Conservation (phyloP, 2,113 vertebrate genomes). For the Ariopsis seemanni region DNA sequence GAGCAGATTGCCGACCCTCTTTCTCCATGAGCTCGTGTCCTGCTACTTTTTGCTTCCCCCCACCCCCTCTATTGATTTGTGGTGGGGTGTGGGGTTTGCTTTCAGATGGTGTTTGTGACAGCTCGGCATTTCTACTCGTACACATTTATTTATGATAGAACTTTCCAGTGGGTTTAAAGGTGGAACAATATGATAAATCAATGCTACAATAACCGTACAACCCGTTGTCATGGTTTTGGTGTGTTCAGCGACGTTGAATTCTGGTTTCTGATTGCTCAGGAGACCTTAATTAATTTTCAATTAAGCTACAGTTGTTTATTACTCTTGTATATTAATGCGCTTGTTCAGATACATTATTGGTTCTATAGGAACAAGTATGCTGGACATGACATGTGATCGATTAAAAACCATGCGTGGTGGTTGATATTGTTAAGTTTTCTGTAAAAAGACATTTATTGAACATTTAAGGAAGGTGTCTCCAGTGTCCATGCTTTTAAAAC, state of each 20-base stretch:
- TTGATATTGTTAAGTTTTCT: no score
- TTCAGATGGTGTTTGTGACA: conserved; percentile 38
- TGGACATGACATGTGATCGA: no score
- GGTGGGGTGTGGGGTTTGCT: not conserved
- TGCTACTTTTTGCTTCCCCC: not conserved
- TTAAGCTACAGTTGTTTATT: not conserved
- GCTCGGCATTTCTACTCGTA: conserved; percentile 21
- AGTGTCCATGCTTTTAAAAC: not conserved
- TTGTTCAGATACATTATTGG: not conserved
- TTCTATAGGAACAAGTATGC: not conserved
- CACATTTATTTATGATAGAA: conserved; percentile 5
- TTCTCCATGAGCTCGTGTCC: conserved; percentile 1
- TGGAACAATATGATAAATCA: not conserved
- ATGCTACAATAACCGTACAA: no score
- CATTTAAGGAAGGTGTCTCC: not conserved
- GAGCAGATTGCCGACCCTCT: conserved; percentile 37
- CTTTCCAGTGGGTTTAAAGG: conserved; percentile 22
- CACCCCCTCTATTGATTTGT: not conserved
- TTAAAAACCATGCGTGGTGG: no score
- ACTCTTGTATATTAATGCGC: not conserved
- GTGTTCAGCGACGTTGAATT: not conserved
- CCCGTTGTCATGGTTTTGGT: not conserved
- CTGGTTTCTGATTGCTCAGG: not conserved
- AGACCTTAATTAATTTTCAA: not conserved
- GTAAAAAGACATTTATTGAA: not conserved